Evolutionary conservation across 2,113 vertebrate species (phyloP), one percentile per base, ranked within the genome.

Genomic region (Pelecanoides urinatrix): DNA sequence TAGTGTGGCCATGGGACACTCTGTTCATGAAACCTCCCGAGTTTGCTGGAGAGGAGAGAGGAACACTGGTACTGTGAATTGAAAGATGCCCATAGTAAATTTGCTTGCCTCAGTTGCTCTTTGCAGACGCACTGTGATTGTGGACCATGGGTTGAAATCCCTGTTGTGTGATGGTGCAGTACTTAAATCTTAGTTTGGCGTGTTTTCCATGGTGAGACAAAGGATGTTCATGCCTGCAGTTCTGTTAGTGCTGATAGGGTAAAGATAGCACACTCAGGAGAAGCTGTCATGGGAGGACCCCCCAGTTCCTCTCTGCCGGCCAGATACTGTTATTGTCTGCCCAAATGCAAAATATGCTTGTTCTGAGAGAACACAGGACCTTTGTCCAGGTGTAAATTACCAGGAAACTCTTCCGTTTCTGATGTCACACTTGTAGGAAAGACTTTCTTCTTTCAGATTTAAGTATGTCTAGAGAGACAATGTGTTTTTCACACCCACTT

Each of bases 11-110:
- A 1, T 38, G 13, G 34, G 30, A 11, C 36, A 17, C 13, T 10
- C 42, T 47, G 45, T 34, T 78, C 20, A 27, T 0, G 0, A 74
- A 75, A 62, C 52, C 19, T 59, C 49, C 9, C 1, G 2, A 14
- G 3, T 40, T 58, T 58, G 27, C 63, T 62, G 52, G 67, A 83
- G 27, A n/a, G 72, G 30, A 65, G 44, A 4, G 44, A 16, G 22
- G 20, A 89, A 53, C 50, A 25, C 23, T 0, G 0, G 10, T 32
- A 22, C 19, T 19, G 27, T 16, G n/a, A 77, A 38, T 14, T 44
- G 19, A 47, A 90, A 53, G 40, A 47, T 65, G 50, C 25, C 34
- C 0, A 0, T 27, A 47, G 58, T 32, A 27, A 42, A 30, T 19
- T 30, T 50, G 58, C 47, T 71, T 71, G 56, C 38, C 25, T 71